Evolutionary conservation across 2,888 invertebrate genomes (phyloP).

Genomic region (Escarpia spicata): DNA sequence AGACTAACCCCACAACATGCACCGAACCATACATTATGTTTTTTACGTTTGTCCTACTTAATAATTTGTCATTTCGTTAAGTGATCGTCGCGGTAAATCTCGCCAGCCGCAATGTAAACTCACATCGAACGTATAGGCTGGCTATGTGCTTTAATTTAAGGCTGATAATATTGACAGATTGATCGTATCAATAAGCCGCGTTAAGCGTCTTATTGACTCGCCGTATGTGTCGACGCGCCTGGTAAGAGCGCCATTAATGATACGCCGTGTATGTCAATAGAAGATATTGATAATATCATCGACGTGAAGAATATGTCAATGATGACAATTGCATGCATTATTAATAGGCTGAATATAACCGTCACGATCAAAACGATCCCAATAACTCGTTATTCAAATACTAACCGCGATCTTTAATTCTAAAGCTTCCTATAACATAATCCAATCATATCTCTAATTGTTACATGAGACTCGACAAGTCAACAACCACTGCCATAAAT

Average conservation of each 20-base stretch:
- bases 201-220: not conserved
- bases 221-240: not conserved
- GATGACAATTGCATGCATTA: not conserved
- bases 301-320: not conserved
- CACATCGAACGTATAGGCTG: not conserved
- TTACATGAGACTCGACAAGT: not conserved
- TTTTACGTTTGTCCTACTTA: not conserved
- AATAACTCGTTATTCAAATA: not conserved
- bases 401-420: not conserved
- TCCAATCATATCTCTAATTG: not conserved
- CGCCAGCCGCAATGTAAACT: not conserved
- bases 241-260: not conserved
- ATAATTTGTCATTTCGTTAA: not conserved
- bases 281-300: not conserved
- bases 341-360: not conserved
- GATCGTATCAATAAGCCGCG: not conserved
- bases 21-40: not conserved
- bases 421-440: not conserved
- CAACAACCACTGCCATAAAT: not conserved
- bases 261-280: not conserved
- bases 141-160: not conserved
- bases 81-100: not conserved
- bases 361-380: not conserved
- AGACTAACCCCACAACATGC: not conserved
- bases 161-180: constrained; percentile 7